Evolutionary conservation across 2,888 invertebrate species (phyloP), one percentile per base, ranked within the genome.

Genomic region (Agonopterix arenella): DNA sequence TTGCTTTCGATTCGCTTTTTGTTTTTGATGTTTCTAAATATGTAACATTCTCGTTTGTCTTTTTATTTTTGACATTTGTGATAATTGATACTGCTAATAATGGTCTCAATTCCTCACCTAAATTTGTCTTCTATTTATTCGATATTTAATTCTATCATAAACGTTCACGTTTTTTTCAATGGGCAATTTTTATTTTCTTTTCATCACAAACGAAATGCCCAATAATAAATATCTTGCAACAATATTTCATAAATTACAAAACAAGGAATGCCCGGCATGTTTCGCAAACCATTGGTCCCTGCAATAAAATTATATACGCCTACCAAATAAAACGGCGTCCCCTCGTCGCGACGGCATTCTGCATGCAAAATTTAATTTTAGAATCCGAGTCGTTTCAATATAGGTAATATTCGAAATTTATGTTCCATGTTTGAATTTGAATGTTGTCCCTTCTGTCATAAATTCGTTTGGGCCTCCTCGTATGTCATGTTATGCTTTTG

Each of bases 281-380:
- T 82, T 81, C 72, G 77, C 84, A 71, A 85, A 79, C 84, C 88
- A 82, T 84, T 84, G 86, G 88, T 77, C 86, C 77, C 75, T 62
- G 81, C 81, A 80, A 84, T 88, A 88, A 88, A 89, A 89, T 89
- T 89, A 88, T 89, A 85, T 84, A 89, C 89, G 89, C 89, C 89
- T 88, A 80, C 88, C 78, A 82, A 89, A 89, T 89, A 89, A 83
- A 81, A 73, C 73, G 46, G 60, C 70, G 64, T 65, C 72, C 71
- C 77, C 76, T 69, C 65, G 61, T 58, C 70, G 63, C 73, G 69
- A 56, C 76, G 72, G 61, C 75, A 54, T 84, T 86, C 81, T 80
- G 89, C 84, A 88, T 89, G 86, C 89, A 80, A 82, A 88, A 88
- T 84, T 88, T 77, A 88, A 89, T 89, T 89, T 89, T 84, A 85